A percentile compares a stretch with the other conserved stretches of the same genome.
Conservation (phyloP, 2,113 vertebrate species). For the Hippocampus comes region DNA sequence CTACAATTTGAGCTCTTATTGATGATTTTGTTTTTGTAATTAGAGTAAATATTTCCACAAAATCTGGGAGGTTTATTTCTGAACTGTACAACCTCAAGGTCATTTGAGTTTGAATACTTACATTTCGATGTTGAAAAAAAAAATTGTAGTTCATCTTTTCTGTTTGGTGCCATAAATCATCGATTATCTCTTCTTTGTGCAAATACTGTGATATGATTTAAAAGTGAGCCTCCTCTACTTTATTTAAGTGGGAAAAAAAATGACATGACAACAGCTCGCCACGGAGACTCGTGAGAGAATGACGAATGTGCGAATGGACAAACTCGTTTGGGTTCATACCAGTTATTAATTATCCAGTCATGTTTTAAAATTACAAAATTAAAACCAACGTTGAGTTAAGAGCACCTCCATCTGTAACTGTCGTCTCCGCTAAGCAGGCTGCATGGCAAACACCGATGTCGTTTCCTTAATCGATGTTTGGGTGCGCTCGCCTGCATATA, state of each 20-base stretch:
- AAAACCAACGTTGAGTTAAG: constrained; percentile 42
- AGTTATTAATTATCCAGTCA: background rate
- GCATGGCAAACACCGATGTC: constrained; percentile 62
- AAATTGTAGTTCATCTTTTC: background rate
- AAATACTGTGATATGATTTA: background rate
- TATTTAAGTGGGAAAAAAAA: no score
- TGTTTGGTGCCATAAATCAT: background rate
- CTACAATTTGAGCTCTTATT: background rate
- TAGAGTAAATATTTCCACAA: background rate
- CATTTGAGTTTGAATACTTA: background rate
- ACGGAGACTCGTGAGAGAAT: background rate
- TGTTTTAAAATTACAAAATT: background rate
- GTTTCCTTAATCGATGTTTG: constrained; percentile 51
- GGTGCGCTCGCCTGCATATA: constrained; percentile 7
- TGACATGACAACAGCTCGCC: no score
- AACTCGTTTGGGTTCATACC: background rate
- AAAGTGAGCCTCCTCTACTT: no score
- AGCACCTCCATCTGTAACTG: constrained; percentile 58
- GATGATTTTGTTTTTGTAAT: background rate
- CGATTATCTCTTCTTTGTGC: background rate
- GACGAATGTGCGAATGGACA: background rate
- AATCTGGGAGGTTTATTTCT: background rate
- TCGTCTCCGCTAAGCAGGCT: constrained; percentile 56
- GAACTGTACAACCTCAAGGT: background rate
- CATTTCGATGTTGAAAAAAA: background rate